A percentile compares a stretch with the other conserved stretches of the same genome.
These are phyloP conservation scores for Fulmarus glacialis DNA, from an alignment of 2,113 vertebrate genomes.

Conservation along the genomic window DNA sequence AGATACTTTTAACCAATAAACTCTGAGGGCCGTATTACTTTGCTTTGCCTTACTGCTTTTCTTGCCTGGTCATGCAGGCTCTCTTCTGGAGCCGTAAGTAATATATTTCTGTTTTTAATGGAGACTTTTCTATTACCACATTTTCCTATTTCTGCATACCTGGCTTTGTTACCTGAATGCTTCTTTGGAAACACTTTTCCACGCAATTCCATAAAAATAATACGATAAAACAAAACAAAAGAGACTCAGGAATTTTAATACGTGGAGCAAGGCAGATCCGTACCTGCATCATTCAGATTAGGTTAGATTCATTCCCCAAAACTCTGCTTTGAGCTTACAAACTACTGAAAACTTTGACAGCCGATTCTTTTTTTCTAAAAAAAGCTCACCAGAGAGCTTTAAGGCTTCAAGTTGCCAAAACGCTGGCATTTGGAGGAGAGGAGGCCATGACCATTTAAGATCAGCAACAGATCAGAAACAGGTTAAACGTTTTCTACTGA, in stretches of 20 bases:
- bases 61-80: background rate
- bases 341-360: background rate
- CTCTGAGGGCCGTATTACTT: background rate
- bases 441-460: background rate
- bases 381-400: background rate
- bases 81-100: background rate
- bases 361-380: background rate
- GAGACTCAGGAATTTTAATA: background rate
- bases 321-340: background rate
- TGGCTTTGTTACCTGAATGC: background rate
- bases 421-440: background rate
- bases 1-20: background rate
- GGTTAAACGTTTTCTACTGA: background rate
- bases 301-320: background rate
- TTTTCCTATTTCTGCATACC: background rate
- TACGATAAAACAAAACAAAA: background rate
- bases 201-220: background rate
- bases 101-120: background rate
- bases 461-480: background rate
- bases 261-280: accelerated
- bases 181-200: background rate
- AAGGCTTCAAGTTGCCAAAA: background rate
- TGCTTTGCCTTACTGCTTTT: background rate
- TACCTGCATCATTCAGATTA: background rate
- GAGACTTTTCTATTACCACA: background rate